Evolutionary conservation across 2,113 vertebrate species (phyloP).

Genomic region (Ia io): DNA sequence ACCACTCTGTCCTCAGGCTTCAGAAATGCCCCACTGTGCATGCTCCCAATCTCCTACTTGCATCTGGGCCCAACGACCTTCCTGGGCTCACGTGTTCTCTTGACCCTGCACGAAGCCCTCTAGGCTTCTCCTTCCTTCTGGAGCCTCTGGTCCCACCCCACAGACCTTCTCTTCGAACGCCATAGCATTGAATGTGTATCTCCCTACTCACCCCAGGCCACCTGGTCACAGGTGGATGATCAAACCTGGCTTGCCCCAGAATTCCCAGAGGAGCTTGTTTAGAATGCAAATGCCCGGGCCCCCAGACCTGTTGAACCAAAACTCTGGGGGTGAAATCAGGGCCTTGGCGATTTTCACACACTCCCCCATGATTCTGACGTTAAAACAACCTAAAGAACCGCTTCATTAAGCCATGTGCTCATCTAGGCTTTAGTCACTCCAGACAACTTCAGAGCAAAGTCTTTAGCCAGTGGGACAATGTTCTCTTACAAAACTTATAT

Average conservation of each 20-base stretch:
- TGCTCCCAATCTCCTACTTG: neutral
- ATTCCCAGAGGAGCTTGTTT: neutral
- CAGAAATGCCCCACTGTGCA: neutral
- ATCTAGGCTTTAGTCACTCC: neutral
- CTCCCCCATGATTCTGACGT: neutral
- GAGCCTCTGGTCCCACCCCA: neutral
- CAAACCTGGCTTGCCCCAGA: neutral
- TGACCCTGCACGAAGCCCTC: neutral
- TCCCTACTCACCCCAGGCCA: neutral
- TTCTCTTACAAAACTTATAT: rapidly evolving
- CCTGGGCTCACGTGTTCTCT: neutral
- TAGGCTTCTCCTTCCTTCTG: neutral
- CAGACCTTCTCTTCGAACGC: neutral
- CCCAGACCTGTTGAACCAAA: neutral
- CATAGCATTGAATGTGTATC: neutral
- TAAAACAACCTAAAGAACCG: neutral
- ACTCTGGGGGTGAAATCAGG: neutral
- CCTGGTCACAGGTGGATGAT: neutral
- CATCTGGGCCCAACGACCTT: neutral
- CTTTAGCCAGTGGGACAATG: neutral
- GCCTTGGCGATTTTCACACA: neutral
- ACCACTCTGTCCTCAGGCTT: neutral
- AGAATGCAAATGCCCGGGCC: neutral
- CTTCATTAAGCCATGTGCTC: neutral
- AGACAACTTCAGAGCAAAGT: neutral